phyloP scores from a whole-genome alignment of 1,140 invertebrate genomes.

The Tachypleus tridentatus region DNA sequence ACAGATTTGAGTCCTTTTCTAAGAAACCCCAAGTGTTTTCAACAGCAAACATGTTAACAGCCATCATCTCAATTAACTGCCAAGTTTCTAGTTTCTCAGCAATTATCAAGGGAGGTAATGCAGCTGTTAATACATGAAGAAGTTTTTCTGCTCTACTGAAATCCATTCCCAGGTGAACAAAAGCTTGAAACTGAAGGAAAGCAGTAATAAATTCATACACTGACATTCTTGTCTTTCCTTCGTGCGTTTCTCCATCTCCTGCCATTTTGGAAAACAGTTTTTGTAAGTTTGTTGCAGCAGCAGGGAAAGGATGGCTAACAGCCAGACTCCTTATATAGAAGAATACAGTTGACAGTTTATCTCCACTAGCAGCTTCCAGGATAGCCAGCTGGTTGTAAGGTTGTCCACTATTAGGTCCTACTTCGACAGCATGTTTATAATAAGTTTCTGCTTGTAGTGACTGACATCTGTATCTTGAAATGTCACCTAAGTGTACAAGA shows the following conservation, averaged over 20 bases:
- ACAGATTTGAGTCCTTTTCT: constrained; percentile 18
- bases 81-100: constrained; percentile 60
- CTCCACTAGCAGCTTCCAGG: constrained; percentile 61
- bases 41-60: constrained; percentile 59
- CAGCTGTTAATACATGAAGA: constrained; percentile 48
- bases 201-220: constrained; percentile 52
- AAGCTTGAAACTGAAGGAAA: constrained; percentile 53
- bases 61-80: constrained; percentile 58
- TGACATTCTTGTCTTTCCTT: constrained; percentile 44
- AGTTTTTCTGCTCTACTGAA: constrained; percentile 43
- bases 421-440: constrained; percentile 64
- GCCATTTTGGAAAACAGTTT: constrained; percentile 43
- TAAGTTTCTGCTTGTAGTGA: constrained; percentile 63
- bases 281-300: constrained; percentile 61
- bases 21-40: constrained; percentile 41
- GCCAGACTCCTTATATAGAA: constrained; percentile 68
- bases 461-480: constrained; percentile 68
- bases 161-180: constrained; percentile 47
- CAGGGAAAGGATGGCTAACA: constrained; percentile 68
- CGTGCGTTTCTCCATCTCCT: constrained; percentile 22
- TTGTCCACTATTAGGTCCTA: constrained; percentile 66
- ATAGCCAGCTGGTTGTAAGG: constrained; percentile 79
- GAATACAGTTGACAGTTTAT: constrained; percentile 66
- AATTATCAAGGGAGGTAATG: constrained; percentile 56
- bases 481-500: constrained; percentile 71